Evolutionary conservation across 2,888 invertebrate genomes (phyloP).

Genomic region (Drosophila quinaria): DNA sequence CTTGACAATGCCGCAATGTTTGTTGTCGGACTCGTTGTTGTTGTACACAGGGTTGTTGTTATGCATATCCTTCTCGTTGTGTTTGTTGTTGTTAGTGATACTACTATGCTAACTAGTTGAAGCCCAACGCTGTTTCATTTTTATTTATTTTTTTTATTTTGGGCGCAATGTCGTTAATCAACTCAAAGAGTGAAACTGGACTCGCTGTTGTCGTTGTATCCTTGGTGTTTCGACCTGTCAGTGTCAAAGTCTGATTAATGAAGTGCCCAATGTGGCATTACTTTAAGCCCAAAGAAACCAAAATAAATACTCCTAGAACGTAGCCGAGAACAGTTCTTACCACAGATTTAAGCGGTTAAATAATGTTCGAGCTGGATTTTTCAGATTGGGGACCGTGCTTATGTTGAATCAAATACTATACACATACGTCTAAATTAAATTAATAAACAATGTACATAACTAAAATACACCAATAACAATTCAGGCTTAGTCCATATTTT

Average conservation of each 20-base stretch:
- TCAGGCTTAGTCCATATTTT: neutral
- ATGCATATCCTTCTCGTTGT: conserved; percentile 4
- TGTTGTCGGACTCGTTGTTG: conserved; percentile 6
- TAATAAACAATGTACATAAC: neutral
- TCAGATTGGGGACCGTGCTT: conserved; percentile 25
- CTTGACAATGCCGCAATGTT: conserved; percentile 63
- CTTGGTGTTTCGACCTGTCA: conserved; percentile 56
- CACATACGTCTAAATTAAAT: neutral
- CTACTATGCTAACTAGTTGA: conserved; percentile 44
- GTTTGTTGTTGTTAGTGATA: conserved; percentile 10
- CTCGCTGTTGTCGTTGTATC: conserved; percentile 24
- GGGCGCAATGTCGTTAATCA: conserved; percentile 66
- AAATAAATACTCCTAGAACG: conserved; percentile 2
- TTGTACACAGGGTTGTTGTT: conserved; percentile 3
- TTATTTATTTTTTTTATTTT: conserved; percentile 2
- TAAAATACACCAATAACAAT: neutral
- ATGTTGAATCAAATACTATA: conserved; percentile 17
- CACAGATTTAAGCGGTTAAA: neutral
- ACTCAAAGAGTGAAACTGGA: conserved; percentile 63
- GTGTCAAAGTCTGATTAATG: conserved; percentile 78
- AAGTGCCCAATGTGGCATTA: conserved; percentile 46
- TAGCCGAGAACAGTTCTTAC: neutral
- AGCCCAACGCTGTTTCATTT: conserved; percentile 1
- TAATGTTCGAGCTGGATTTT: conserved; percentile 1
- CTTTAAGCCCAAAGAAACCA: conserved; percentile 13